Base-by-base conservation (phyloP, 1,140 invertebrate genomes). In the Leucophenga varia region DNA sequence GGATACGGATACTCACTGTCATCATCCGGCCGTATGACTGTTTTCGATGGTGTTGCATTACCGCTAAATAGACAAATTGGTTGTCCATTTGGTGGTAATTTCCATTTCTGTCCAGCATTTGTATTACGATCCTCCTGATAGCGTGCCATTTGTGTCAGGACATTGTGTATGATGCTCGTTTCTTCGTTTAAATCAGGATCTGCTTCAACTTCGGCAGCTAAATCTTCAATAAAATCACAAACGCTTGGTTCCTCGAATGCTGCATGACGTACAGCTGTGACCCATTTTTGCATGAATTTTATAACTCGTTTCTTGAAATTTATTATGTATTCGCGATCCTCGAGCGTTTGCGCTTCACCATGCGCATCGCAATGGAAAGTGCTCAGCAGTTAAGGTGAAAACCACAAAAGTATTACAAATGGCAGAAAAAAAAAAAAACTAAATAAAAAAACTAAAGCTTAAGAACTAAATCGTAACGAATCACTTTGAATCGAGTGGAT, bases 251-350 rank as follows among this genome's bases (percentile, higher is more conserved):
- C 88, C 55, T 88, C 85, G 59, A 88, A 87, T 37, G 91, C 90
- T 1, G 84, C 84, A 54, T 88, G 82, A 2, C 86, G 77, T 12
- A 89, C 82, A 6, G 87, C 82, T 25, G 79, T 81, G 8, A 86
- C 82, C 90, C 90, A 93, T 55, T 84, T 80, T 56, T 88, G 83
- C 21, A 91, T 82, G 77, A 93, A 93, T 52, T 87, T 83, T 19
- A 92, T 82, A 0, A 92, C 88, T 52, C 87, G 80, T 60, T 84
- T 78, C 74, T 90, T 90, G 57, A 86, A 86, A 38, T 84, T 82
- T 44, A 90, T 64, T 13, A 87, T 79, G 68, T 88, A 89, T 53
- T 90, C 88, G 43, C 82, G 76, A 58, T 90, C 87, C 65, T 87
- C 73, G 35, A 68, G 68, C 9, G 60, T 75, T 42, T 74, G 65